phyloP scores from a whole-genome alignment of 2,113 vertebrate species.

The Gorsachius goisagi region DNA sequence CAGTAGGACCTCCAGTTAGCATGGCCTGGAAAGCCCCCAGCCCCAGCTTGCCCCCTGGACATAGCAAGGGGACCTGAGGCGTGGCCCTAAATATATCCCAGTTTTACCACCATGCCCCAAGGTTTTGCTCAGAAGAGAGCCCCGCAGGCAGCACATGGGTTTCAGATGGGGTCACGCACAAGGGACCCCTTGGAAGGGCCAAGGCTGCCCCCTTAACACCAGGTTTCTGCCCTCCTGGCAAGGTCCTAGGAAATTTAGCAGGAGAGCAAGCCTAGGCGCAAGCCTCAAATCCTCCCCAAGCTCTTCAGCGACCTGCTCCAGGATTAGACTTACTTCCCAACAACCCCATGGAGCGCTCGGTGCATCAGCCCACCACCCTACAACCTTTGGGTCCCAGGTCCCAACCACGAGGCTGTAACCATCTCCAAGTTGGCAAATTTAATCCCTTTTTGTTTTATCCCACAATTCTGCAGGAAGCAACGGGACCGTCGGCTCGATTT shows the following conservation, averaged over 20 bases:
- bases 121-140: not conserved
- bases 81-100: not conserved
- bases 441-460: not conserved
- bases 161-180: not conserved
- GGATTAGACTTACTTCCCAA: not conserved
- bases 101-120: not conserved
- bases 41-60: not conserved
- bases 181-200: not conserved
- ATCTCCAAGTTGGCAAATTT: fast-evolving
- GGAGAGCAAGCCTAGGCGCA: not conserved
- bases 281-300: not conserved
- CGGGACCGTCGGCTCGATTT: not conserved
- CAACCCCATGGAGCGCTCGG: fast-evolving
- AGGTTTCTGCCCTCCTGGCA: not conserved
- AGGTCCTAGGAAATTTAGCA: not conserved
- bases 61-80: not conserved
- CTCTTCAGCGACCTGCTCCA: not conserved
- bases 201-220: not conserved
- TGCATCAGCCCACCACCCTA: not conserved
- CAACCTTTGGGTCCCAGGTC: not conserved
- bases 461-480: not conserved
- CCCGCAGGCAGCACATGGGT: fast-evolving
- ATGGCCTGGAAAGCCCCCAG: not conserved
- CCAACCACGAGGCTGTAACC: fast-evolving
- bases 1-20: not conserved